These are phyloP conservation scores for Agrotis segetum DNA, from an alignment of 2,888 invertebrate genomes.

Conservation along the genomic window DNA sequence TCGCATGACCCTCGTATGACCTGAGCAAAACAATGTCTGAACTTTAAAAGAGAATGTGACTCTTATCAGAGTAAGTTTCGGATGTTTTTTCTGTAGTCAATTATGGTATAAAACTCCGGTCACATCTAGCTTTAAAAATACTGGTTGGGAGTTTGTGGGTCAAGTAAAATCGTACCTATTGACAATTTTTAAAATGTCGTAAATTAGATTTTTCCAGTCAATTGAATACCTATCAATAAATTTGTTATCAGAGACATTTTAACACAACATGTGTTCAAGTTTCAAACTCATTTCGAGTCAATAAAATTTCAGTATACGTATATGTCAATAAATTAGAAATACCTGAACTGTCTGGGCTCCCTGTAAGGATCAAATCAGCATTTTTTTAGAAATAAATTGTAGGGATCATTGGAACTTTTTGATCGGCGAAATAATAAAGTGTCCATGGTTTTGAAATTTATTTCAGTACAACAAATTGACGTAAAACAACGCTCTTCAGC, in stretches of 20 bases:
- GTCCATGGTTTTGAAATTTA: background rate
- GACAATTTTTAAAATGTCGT: too few relatives aligned
- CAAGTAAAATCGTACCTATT: too few relatives aligned
- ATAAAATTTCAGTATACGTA: constrained; percentile 5
- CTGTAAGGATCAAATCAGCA: constrained; percentile 72
- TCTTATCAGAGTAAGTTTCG: too few relatives aligned
- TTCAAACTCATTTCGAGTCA: constrained; percentile 3
- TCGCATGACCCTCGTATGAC: too few relatives aligned
- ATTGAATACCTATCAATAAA: background rate
- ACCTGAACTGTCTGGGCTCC: constrained; percentile 19
- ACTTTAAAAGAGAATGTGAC: too few relatives aligned
- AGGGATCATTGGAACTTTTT: constrained; percentile 58
- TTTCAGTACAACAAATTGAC: constrained; percentile 3
- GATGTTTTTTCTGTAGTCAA: too few relatives aligned
- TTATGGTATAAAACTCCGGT: too few relatives aligned
- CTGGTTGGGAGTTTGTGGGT: too few relatives aligned
- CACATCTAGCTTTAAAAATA: too few relatives aligned
- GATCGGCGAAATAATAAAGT: constrained; percentile 17
- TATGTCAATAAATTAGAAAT: constrained; percentile 35
- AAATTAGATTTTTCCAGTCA: too few relatives aligned
- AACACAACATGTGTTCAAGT: background rate
- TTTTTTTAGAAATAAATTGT: constrained; percentile 78
- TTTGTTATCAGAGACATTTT: background rate
- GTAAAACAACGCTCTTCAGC: background rate
- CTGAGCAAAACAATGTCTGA: too few relatives aligned